Base-by-base conservation (phyloP, 1,140 invertebrate species). In the Melanaphis sacchari region DNA sequence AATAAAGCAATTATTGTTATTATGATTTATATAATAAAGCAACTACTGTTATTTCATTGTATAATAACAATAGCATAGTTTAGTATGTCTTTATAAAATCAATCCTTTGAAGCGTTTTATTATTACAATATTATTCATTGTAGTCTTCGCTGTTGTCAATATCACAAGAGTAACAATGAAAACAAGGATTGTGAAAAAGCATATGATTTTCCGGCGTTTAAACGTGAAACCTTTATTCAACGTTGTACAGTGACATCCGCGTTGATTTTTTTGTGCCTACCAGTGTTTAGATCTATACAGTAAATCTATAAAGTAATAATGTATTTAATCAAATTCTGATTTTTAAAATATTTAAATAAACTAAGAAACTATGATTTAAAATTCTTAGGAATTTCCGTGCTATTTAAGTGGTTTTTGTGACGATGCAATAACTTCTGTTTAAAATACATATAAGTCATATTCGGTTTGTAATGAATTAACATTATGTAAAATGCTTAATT, bases 1-100 rank as follows among this genome's bases (percentile, higher is more conserved):
- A 66, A n/a, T 76, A 76, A 76, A 76, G 59, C 59, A n/a, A 76
- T 76, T n/a, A 18, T 76, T 76, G n/a, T n/a, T n/a, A 76, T 76
- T n/a, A 18, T 18, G 59, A 76, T 76, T 36, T n/a, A 18, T 76
- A 76, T 66, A 66, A n/a, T 76, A 76, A 76, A 76, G 59, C 59
- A n/a, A 76, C n/a, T n/a, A 18, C n/a, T 76, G n/a, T n/a, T n/a
- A 76, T 76, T n/a, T n/a, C n/a, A n/a, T 76, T n/a, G 31, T n/a
- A 76, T 76, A n/a, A 15, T 15, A 66, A 76, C 59, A 76, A 76
- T 15, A 21, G n/a, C 59, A 76, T n/a, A 76, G 59, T 76, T 49
- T 49, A 76, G n/a, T 5, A n/a, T 76, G 59, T 82, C 36, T 22
- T 82, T 24, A 82, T 38, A 81, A 36, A 81, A 81, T 82, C 21